Conservation (phyloP, 2,113 vertebrate species). For the Oreochromis niloticus region DNA sequence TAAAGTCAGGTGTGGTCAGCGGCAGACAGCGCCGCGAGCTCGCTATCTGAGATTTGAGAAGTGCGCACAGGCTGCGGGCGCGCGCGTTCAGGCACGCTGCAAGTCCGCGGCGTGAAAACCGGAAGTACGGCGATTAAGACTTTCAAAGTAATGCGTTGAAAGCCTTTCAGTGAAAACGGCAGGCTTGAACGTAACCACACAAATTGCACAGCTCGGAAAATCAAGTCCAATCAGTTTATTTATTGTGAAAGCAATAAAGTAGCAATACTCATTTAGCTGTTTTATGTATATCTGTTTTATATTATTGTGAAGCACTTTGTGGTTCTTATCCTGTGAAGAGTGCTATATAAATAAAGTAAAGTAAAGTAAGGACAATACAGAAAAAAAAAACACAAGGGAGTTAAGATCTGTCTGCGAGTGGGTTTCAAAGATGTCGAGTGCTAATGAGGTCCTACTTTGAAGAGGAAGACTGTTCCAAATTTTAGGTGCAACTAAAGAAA, state of each 20-base stretch:
- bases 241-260: not conserved
- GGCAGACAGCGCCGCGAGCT: not conserved
- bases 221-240: not conserved
- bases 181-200: not conserved
- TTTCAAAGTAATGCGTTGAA: slow-evolving; percentile 5
- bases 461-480: not conserved
- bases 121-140: not conserved
- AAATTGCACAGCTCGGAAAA: not conserved
- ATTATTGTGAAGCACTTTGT: not conserved
- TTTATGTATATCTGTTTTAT: not conserved
- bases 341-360: not conserved
- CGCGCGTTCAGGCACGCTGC: not conserved
- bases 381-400: not conserved
- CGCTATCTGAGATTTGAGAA: not conserved
- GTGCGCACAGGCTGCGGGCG: not conserved
- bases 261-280: not conserved
- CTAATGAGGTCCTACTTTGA: not conserved
- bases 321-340: not conserved
- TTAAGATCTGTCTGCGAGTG: not conserved
- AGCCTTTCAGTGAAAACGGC: not conserved
- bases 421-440: not conserved
- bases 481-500: not conserved
- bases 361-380: not conserved
- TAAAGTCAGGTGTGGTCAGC: not conserved
- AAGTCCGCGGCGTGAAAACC: not conserved